Evolutionary conservation across 2,113 vertebrate genomes (phyloP), one percentile per base, ranked within the genome.

Genomic region (Telmatochromis brichardi): DNA sequence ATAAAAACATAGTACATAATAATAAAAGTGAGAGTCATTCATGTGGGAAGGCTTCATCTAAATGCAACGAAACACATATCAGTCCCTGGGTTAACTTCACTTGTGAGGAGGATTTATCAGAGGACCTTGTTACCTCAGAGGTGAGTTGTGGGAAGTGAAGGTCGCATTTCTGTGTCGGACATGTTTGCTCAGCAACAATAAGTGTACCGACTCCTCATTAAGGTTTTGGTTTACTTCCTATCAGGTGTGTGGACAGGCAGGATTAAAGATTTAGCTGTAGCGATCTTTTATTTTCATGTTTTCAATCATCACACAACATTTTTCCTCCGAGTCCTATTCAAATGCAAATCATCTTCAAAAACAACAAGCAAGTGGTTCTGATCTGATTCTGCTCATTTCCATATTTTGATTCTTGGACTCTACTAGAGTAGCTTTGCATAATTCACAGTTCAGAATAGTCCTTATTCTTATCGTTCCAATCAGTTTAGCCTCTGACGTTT

Each of bases 71-170:
- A 26, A 63, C 58, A 5, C 58, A 35, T 35, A 63, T 35, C 17
- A 63, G 58, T 31, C 15, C 45, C 45, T n/a, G 73, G 26, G 45
- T 31, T 17, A 78, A 19, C 15, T 78, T 78, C 63, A 84, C 92
- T 84, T 65, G 10, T 37, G 60, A 65, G 33, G 35, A 31, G 88
- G 88, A 65, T 88, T 86, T 84, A 89, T 88, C 55, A 12, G 81
- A 63, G 83, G 76, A 78, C 71, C 87, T 63, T n/a, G 31, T 89
- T 54, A 83, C 86, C 88, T 84, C 85, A 50, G 82, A 88, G 89
- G 86, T 86, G 87, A 63, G 86, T 86, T 92, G 88, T 90, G 88
- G 84, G 82, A 94, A 82, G 91, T 85, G 79, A 86, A 89, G 81
- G 91, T 93, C 82, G 28, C 86, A 45, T 21, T 28, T 87, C 80